Evolutionary conservation across 2,113 vertebrate genomes (phyloP).

Genomic region (Sinosuthora webbiana): DNA sequence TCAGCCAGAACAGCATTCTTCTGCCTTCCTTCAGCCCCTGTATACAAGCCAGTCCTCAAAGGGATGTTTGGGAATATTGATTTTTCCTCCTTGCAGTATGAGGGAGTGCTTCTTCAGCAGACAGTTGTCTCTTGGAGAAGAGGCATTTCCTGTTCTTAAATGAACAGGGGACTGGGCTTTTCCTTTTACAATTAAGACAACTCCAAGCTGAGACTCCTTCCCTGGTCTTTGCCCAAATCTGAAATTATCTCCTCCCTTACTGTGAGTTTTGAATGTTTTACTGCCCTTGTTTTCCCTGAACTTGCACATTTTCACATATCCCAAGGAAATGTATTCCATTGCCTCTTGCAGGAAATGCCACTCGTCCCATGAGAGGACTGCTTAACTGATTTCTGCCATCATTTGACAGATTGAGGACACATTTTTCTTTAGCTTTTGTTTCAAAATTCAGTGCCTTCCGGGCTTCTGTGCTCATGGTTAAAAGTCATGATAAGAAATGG

Average conservation of each 20-base stretch:
- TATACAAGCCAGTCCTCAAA: not conserved
- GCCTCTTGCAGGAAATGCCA: not conserved
- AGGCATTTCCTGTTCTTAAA: not conserved
- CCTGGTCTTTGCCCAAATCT: not conserved
- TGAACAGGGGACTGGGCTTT: not conserved
- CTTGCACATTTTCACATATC: not conserved
- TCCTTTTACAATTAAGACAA: not conserved
- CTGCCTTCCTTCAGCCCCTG: not conserved
- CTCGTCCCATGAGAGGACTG: not conserved
- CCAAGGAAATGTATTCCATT: not conserved
- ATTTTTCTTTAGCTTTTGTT: not conserved
- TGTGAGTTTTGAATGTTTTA: not conserved
- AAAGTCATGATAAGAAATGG: not conserved
- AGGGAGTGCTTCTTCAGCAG: not conserved
- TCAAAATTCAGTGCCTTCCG: not conserved
- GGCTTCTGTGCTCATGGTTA: not conserved
- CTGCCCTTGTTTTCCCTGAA: not conserved
- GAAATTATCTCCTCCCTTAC: not conserved
- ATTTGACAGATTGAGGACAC: not conserved
- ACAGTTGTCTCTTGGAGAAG: not conserved
- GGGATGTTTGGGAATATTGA: not conserved
- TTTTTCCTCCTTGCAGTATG: not conserved
- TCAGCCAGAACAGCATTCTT: not conserved
- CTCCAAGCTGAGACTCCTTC: not conserved
- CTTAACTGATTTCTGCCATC: not conserved